A percentile compares a stretch with the other conserved stretches of the same genome.
Conservation (phyloP, 2,888 invertebrate species). For the Aromia moschata region DNA sequence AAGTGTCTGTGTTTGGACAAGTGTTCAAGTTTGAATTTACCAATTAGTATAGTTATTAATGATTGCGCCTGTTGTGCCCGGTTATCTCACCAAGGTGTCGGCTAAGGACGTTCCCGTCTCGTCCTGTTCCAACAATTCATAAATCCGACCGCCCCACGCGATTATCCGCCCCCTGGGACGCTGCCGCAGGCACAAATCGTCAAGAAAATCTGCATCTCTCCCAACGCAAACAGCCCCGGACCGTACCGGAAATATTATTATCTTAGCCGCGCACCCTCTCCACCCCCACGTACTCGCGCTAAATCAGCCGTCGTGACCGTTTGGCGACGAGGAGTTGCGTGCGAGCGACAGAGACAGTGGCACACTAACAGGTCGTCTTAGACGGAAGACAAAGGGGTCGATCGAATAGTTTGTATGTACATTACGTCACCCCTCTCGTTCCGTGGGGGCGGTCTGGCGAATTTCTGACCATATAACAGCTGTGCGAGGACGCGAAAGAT, state of each 20-base stretch:
- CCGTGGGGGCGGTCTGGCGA: slow-evolving; percentile 41
- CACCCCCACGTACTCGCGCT: slow-evolving; percentile 48
- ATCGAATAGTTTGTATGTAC: slow-evolving; percentile 62
- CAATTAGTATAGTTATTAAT: no score
- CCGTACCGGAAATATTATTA: slow-evolving; percentile 26
- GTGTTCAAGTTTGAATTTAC: no score
- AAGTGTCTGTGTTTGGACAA: no score
- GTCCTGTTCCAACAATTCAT: no score
- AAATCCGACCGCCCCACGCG: no score
- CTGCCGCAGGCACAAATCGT: no score
- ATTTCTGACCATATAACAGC: slow-evolving; percentile 57
- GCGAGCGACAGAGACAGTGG: slow-evolving; percentile 26
- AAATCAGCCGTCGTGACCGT: slow-evolving; percentile 49
- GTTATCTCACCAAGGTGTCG: no score
- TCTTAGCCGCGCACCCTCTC: slow-evolving; percentile 29
- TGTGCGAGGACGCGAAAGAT: slow-evolving; percentile 59
- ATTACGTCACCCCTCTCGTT: slow-evolving; percentile 44
- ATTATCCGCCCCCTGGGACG: no score
- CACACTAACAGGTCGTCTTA: slow-evolving; percentile 41
- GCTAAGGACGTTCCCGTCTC: no score
- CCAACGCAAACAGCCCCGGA: slow-evolving; percentile 15
- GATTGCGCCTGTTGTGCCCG: no score
- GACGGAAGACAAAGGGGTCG: slow-evolving; percentile 58
- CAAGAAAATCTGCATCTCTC: slow-evolving; percentile 2
- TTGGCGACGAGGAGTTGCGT: slow-evolving; percentile 45